These are phyloP conservation scores for Pogonognathellus flavescens DNA, from an alignment of 1,140 invertebrate genomes.

Conservation along the genomic window DNA sequence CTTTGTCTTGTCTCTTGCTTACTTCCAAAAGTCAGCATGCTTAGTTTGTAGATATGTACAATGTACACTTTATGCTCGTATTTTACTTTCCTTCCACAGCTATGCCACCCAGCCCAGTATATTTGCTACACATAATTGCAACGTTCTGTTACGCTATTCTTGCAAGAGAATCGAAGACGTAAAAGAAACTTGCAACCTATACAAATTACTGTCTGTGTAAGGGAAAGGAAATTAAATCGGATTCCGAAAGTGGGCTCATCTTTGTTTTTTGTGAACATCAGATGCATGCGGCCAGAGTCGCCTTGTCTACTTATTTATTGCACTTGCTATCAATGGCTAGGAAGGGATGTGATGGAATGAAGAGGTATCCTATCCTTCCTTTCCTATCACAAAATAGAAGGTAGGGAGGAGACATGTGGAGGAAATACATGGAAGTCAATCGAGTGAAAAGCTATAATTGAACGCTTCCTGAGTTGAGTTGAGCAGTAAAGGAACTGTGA, in stretches of 20 bases:
- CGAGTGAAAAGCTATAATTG: conserved; percentile 61
- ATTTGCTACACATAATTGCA: background rate
- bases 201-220: conserved; percentile 54
- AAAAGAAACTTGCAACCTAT: conserved; percentile 56
- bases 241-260: conserved; percentile 50
- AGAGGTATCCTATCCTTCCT: conserved; percentile 47
- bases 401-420: conserved; percentile 49
- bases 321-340: conserved; percentile 50
- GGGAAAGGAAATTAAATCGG: conserved; percentile 58
- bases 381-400: conserved; percentile 24
- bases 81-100: background rate
- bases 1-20: conserved; percentile 3
- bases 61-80: background rate
- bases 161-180: background rate
- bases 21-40: background rate
- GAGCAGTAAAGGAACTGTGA: conserved; percentile 26
- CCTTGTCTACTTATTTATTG: conserved; percentile 60
- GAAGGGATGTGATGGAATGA: conserved; percentile 41
- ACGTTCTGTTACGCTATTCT: background rate
- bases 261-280: conserved; percentile 52
- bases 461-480: conserved; percentile 52
- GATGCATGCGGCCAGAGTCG: conserved; percentile 47
- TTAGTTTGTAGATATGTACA: no score
- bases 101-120: background rate
- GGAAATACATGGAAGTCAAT: conserved; percentile 54